Conservation (phyloP, 1,140 invertebrate species). For the Oryzaephilus surinamensis region DNA sequence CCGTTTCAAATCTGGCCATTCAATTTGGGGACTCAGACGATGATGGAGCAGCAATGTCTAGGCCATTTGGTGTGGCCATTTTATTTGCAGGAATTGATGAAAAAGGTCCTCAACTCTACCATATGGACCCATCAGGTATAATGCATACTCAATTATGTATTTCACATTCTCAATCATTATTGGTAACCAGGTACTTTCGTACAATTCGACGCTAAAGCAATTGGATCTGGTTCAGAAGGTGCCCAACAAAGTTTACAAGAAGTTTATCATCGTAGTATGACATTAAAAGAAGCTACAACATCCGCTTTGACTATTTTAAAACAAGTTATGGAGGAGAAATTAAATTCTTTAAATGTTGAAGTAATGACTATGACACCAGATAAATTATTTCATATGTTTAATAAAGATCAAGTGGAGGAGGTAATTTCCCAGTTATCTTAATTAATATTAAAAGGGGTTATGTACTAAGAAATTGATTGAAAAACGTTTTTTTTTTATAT, state of each 20-base stretch:
- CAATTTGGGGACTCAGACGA: conserved; percentile 98
- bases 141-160: background rate
- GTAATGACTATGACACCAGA: conserved; percentile 86
- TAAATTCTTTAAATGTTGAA: conserved; percentile 96
- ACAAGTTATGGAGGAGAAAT: conserved; percentile 99
- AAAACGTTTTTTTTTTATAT: no score
- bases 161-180: conserved; percentile 1
- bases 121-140: conserved; percentile 91
- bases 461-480: background rate
- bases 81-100: conserved; percentile 80
- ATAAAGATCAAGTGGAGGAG: conserved; percentile 82
- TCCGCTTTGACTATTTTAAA: conserved; percentile 89
- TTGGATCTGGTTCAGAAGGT: conserved; percentile 97
- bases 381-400: conserved; percentile 80
- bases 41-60: conserved; percentile 90
- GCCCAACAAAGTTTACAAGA: conserved; percentile 92
- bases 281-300: conserved; percentile 89
- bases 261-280: conserved; percentile 71
- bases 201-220: conserved; percentile 96
- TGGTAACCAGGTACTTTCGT: conserved; percentile 72
- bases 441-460: conserved; percentile 12
- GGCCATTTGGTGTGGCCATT: conserved; percentile 97
- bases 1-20: conserved; percentile 96
- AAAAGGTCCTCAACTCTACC: conserved; percentile 80
- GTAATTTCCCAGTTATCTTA: conserved; percentile 72